Conservation (phyloP, 2,113 vertebrate species). For the Erythrolamprus reginae region DNA sequence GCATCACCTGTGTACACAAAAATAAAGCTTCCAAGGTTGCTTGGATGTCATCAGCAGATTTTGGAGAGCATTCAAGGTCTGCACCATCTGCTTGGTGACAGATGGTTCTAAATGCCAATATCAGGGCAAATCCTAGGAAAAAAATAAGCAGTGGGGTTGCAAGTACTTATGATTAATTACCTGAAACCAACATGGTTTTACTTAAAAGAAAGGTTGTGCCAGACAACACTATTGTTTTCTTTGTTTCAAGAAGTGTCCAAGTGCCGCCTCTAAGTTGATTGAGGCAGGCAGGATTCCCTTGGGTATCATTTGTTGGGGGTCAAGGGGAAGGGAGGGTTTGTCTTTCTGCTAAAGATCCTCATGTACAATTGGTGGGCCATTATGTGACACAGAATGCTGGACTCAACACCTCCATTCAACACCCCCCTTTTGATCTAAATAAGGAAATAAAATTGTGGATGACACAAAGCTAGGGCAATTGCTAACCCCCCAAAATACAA, state of each 20-base stretch:
- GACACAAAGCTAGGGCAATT: background rate
- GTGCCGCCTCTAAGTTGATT: no score
- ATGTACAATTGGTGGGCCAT: no score
- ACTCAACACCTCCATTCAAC: background rate
- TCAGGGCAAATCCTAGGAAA: background rate
- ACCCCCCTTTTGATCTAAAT: background rate
- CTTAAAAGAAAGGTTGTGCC: background rate
- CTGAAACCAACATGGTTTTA: background rate
- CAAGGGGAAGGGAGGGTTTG: no score
- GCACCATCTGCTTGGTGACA: background rate
- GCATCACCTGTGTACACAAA: constrained; percentile 27
- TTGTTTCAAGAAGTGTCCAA: no score
- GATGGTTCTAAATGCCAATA: background rate
- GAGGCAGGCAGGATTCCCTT: no score
- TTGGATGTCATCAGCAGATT: background rate
- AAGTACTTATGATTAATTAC: background rate
- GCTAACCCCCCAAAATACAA: background rate
- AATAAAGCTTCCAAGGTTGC: background rate
- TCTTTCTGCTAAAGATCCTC: no score
- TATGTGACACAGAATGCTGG: no score
- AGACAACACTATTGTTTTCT: background rate
- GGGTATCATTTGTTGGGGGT: no score
- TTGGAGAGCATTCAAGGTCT: background rate
- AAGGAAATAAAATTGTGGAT: background rate
- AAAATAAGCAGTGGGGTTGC: background rate